Percentiles rank a stretch among this genome's conserved stretches.
phyloP scores from a whole-genome alignment of 2,888 invertebrate species.

The Rhogogaster chlorosoma region DNA sequence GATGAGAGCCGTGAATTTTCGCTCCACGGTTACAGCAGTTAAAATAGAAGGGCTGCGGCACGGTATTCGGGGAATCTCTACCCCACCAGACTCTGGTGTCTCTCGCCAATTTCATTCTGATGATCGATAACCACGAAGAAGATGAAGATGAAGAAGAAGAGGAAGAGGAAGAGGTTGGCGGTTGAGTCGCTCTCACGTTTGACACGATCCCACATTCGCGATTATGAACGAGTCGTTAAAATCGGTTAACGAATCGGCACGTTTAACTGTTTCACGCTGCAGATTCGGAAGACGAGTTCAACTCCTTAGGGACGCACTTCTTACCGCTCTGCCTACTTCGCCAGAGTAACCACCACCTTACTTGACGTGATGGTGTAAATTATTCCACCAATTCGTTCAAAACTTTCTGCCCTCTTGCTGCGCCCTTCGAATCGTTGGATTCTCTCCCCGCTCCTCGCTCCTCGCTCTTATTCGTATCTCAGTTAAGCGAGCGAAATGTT shows the following conservation, averaged over 20 bases:
- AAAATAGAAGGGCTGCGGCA: constrained; percentile 36
- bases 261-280: constrained; percentile 6
- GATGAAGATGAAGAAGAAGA: neutral
- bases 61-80: constrained; percentile 26
- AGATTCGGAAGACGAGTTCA: constrained; percentile 15
- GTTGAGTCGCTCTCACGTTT: constrained; percentile 7
- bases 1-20: constrained; percentile 31
- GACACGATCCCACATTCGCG: neutral
- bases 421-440: constrained; percentile 58
- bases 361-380: constrained; percentile 51
- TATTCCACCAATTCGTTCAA: constrained; percentile 56
- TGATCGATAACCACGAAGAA: constrained; percentile 41
- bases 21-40: constrained; percentile 7
- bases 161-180: neutral
- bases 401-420: constrained; percentile 47
- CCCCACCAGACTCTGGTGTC: neutral
- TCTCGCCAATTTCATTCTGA: constrained; percentile 3
- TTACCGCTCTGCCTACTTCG: constrained; percentile 24
- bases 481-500: constrained; percentile 30
- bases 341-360: constrained; percentile 1
- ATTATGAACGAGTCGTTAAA: neutral
- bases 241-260: constrained; percentile 41
- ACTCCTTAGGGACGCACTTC: constrained; percentile 36
- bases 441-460: constrained; percentile 55
- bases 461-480: constrained; percentile 21